Evolutionary conservation across 1,140 invertebrate species (phyloP), one percentile per base, ranked within the genome.

Genomic region (Euschistus heros): DNA sequence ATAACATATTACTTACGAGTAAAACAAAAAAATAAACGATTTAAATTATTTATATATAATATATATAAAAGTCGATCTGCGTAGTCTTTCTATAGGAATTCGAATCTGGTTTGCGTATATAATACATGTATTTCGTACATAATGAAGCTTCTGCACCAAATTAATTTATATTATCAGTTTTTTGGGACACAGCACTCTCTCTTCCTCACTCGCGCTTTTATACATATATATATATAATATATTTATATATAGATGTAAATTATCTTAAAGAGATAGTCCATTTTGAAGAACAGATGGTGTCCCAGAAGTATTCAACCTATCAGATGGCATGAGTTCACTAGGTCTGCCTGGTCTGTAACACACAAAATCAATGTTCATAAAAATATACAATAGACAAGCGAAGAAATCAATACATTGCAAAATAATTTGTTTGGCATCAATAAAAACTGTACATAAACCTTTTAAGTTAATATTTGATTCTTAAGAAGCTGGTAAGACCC

Each of bases 1-100:
- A 37, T 6, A 37, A 37, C 33, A 13, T 6, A 26, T 24, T 57
- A 57, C 54, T 57, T 57, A 50, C 24, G 54, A 57, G 15, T 57
- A 57, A 57, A 57, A 57, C 54, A 50, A 57, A 57, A 30, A 57
- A 57, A 57, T 57, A 57, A 57, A 57, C 54, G 54, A 57, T 57
- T 57, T 57, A 57, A 57, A 57, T 57, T 57, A 57, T 57, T 57
- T 57, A 57, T 57, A 57, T 57, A 26, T 57, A 57, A 57, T 57
- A 57, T 57, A 37, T 37, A 57, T 57, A 57, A 57, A 57, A 57
- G 54, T 57, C 54, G 18, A 57, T 57, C 15, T 26, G 20, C 14
- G 15, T 57, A 26, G 24, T 37, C 33, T 37, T 24, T 57, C 14
- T 57, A 57, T 24, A 57, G 20, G 15, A 22, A 57, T 57, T 57